These are phyloP conservation scores for Equus przewalskii DNA, from an alignment of 2,113 vertebrate species.

Conservation along the genomic window DNA sequence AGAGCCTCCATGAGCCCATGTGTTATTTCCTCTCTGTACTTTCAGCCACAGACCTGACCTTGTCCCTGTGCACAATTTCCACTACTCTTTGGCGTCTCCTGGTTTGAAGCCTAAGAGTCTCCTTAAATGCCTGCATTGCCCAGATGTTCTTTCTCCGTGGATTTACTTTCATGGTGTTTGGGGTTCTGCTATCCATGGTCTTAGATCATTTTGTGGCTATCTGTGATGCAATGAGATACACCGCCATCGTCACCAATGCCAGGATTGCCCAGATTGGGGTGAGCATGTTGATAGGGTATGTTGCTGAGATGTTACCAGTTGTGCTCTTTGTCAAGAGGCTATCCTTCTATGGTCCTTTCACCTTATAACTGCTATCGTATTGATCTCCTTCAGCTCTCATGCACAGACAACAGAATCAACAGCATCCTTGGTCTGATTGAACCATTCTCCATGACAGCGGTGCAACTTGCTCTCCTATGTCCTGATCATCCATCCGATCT, in stretches of 20 bases:
- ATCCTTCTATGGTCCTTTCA: conserved; percentile 73
- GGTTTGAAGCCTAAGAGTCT: conserved; percentile 69
- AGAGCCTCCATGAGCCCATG: conserved; percentile 77
- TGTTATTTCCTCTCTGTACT: conserved; percentile 79
- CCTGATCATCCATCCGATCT: conserved; percentile 75
- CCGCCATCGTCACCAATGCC: conserved; percentile 72
- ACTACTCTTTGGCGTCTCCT: conserved; percentile 80
- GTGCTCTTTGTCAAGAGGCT: conserved; percentile 74
- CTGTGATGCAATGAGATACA: conserved; percentile 76
- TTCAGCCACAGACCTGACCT: conserved; percentile 75
- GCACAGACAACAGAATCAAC: conserved; percentile 75
- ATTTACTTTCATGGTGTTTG: conserved; percentile 78
- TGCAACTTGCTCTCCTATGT: conserved; percentile 78
- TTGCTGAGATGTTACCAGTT: conserved; percentile 69
- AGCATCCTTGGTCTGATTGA: conserved; percentile 74
- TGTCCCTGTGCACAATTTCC: conserved; percentile 72
- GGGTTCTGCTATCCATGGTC: conserved; percentile 79
- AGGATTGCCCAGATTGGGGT: conserved; percentile 67
- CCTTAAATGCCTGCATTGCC: conserved; percentile 71
- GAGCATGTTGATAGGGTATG: conserved; percentile 49
- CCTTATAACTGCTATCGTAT: conserved; percentile 82
- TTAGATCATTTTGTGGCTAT: conserved; percentile 82
- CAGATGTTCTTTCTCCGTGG: conserved; percentile 82
- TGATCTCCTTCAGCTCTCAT: conserved; percentile 78
- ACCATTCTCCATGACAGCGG: conserved; percentile 72